These are phyloP conservation scores for Danio albolineatus DNA, from an alignment of 2,797 vertebrate species.

Conservation along the genomic window DNA sequence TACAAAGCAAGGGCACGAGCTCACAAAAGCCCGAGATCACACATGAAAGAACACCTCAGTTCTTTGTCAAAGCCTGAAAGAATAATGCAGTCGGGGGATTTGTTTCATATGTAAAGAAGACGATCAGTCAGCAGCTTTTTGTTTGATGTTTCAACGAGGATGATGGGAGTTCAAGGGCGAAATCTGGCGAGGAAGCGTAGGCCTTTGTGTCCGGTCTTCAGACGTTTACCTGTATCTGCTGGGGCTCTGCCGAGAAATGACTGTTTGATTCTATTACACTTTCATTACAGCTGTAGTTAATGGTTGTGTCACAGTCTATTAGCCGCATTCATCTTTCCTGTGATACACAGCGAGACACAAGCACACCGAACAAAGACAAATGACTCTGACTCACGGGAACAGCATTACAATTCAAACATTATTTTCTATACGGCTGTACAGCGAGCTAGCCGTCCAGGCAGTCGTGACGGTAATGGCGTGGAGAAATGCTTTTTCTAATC, in stretches of 20 bases:
- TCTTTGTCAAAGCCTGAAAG: constrained; percentile 63
- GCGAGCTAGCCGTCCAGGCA: constrained; percentile 33
- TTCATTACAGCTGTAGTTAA: constrained; percentile 86
- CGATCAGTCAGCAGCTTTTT: constrained; percentile 73
- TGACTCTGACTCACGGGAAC: constrained; percentile 70
- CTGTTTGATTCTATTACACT: constrained; percentile 84
- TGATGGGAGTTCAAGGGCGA: constrained; percentile 72
- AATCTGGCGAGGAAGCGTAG: constrained; percentile 18
- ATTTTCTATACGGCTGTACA: constrained; percentile 62
- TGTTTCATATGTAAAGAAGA: constrained; percentile 65
- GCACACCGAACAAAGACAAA: constrained; percentile 79
- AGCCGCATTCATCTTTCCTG: constrained; percentile 83
- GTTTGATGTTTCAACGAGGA: constrained; percentile 67
- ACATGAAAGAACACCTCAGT: constrained; percentile 47
- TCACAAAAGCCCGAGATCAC: constrained; percentile 30
- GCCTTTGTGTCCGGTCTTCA: constrained; percentile 65
- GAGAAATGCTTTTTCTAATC: constrained; percentile 63
- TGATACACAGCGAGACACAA: constrained; percentile 81
- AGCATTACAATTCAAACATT: constrained; percentile 68
- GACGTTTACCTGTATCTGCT: constrained; percentile 77
- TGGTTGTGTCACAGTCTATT: constrained; percentile 86
- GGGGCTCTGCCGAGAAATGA: constrained; percentile 73
- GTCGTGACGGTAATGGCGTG: constrained; percentile 56
- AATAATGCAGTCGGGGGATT: constrained; percentile 72
- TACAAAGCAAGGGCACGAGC: constrained; percentile 63